phyloP scores from a whole-genome alignment of 2,797 vertebrate species.

The Threskiornis aethiopicus region DNA sequence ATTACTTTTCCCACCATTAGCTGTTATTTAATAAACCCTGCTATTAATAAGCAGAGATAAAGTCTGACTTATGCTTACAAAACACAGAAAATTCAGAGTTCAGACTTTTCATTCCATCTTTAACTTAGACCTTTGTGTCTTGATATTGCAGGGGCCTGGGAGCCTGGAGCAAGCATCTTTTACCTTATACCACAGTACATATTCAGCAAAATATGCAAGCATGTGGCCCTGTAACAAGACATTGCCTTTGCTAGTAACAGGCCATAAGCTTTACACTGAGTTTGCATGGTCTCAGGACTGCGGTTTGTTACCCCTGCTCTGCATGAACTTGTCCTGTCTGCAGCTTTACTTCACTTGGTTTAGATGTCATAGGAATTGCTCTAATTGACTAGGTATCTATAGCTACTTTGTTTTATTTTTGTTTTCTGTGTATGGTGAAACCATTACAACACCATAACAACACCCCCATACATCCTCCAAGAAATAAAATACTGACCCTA shows the following conservation, averaged over 20 bases:
- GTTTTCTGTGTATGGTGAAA: not conserved
- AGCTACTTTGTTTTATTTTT: not conserved
- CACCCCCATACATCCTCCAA: not conserved
- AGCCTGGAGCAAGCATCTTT: not conserved
- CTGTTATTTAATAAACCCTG: constrained; percentile 1
- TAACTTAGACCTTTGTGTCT: not conserved
- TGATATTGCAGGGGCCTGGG: not conserved
- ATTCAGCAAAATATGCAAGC: not conserved
- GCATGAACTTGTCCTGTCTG: not conserved
- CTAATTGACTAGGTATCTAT: not conserved
- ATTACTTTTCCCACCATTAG: not conserved
- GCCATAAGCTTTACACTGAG: not conserved
- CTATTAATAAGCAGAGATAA: constrained; percentile 5
- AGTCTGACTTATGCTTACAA: not conserved
- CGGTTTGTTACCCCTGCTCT: not conserved
- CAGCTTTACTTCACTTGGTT: not conserved
- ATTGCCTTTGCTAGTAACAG: not conserved
- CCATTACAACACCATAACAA: not conserved
- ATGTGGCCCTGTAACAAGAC: not conserved
- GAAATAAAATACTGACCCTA: not conserved
- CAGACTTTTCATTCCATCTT: not conserved
- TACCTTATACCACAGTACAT: not conserved
- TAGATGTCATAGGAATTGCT: not conserved
- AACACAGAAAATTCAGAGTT: not conserved
- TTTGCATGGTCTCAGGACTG: not conserved